These are phyloP conservation scores for Leptura quadrifasciata DNA, from an alignment of 2,888 invertebrate species.

Conservation along the genomic window DNA sequence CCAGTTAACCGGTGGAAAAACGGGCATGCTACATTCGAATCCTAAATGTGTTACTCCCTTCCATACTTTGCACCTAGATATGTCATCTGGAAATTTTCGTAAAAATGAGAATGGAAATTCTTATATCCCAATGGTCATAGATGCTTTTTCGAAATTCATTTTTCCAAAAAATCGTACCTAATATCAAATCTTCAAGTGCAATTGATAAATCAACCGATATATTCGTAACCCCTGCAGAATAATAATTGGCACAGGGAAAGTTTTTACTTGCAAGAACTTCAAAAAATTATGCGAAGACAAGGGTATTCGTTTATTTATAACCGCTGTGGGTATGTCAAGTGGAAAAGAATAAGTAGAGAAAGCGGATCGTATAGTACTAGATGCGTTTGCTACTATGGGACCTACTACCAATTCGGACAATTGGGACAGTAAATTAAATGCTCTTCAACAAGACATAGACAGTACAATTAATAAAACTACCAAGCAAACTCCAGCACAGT, in stretches of 20 bases:
- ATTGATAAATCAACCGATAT: slow-evolving; percentile 57
- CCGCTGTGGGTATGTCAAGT: too few relatives aligned
- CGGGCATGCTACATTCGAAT: slow-evolving; percentile 48
- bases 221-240: slow-evolving; percentile 58
- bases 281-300: slow-evolving; percentile 62
- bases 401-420: slow-evolving; percentile 51
- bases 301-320: slow-evolving; percentile 27
- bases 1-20: slow-evolving; percentile 45
- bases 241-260: slow-evolving; percentile 68
- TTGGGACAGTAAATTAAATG: slow-evolving; percentile 59
- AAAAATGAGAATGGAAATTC: slow-evolving; percentile 59
- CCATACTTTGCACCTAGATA: slow-evolving; percentile 53
- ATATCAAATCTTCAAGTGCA: slow-evolving; percentile 62
- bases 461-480: slow-evolving; percentile 44
- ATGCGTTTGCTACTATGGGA: slow-evolving; percentile 55
- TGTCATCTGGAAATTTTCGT: slow-evolving; percentile 68
- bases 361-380: slow-evolving; percentile 51
- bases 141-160: slow-evolving; percentile 69
- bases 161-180: slow-evolving; percentile 62
- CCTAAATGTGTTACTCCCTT: slow-evolving; percentile 43
- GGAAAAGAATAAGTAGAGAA: slow-evolving; percentile 67
- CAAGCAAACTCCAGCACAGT: too few relatives aligned
- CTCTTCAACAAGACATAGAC: slow-evolving; percentile 57
- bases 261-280: slow-evolving; percentile 68
- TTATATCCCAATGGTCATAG: slow-evolving; percentile 67